Evolutionary conservation across 2,797 vertebrate genomes (phyloP).

Genomic region (Pterois miles): DNA sequence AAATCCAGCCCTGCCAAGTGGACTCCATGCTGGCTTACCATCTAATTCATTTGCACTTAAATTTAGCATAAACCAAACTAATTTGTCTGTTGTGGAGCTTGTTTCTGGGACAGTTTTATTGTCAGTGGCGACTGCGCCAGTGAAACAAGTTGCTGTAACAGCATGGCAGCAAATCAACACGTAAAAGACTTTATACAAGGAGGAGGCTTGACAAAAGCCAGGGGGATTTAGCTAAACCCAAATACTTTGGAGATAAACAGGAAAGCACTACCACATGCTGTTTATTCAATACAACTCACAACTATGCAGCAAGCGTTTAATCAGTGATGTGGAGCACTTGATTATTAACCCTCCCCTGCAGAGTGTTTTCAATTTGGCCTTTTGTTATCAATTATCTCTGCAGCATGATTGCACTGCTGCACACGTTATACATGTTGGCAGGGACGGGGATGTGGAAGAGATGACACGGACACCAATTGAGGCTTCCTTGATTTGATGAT

Average conservation of each 20-base stretch:
- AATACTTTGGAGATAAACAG: slow-evolving; percentile 69
- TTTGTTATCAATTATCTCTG: slow-evolving; percentile 74
- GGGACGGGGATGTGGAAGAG: slow-evolving; percentile 30
- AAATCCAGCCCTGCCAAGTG: slow-evolving; percentile 84
- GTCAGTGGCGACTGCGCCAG: slow-evolving; percentile 15
- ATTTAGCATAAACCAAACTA: slow-evolving; percentile 78
- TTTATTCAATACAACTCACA: slow-evolving; percentile 62
- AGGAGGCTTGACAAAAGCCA: slow-evolving; percentile 64
- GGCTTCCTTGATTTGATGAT: slow-evolving; percentile 20
- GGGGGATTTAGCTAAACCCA: slow-evolving; percentile 60
- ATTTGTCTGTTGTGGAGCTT: slow-evolving; percentile 69
- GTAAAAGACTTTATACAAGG: slow-evolving; percentile 51
- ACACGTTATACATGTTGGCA: slow-evolving; percentile 38
- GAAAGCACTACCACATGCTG: slow-evolving; percentile 70
- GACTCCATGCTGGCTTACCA: slow-evolving; percentile 82
- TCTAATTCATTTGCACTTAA: slow-evolving; percentile 87
- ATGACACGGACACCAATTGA: slow-evolving; percentile 29
- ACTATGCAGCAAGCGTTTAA: slow-evolving; percentile 62
- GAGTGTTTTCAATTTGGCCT: slow-evolving; percentile 71
- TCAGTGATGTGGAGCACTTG: slow-evolving; percentile 69
- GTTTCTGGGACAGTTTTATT: slow-evolving; percentile 46
- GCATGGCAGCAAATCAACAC: slow-evolving; percentile 52
- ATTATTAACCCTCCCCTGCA: slow-evolving; percentile 69
- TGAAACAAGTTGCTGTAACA: slow-evolving; percentile 53
- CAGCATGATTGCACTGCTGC: slow-evolving; percentile 66